Evolutionary conservation across 2,113 vertebrate genomes (phyloP), one percentile per base, ranked within the genome.

Genomic region (Pterocles orientalis): DNA sequence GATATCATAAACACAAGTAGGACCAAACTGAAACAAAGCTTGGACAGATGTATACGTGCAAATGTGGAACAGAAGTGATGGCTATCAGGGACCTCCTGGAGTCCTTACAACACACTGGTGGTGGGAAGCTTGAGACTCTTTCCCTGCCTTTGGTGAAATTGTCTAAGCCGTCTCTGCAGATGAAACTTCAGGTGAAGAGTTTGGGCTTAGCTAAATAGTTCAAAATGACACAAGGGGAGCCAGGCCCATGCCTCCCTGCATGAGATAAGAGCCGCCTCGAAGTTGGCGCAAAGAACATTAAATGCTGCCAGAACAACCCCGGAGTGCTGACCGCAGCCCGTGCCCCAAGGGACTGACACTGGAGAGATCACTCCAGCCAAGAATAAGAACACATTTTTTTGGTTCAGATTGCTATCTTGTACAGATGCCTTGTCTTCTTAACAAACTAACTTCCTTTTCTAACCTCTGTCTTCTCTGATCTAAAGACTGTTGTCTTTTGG

Each of bases 361-460:
- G 70, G 43, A 70, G 75, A 82, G 57, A 14, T 36, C 0, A 0
- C 58, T 75, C 60, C 77, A 93, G 77, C 57, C 21, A n/a, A 69
- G 73, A 41, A 77, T 19, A 82, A 66, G 6, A 71, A 64, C 36
- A 48, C 29, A 6, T 82, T 62, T 60, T 86, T 86, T 86, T 33
- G 5, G 28, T 86, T 89, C 57, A 92, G 82, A 86, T 75, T 75
- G 60, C 2, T 86, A 90, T 91, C 88, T 76, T 72, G 41, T 72
- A 70, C 57, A 88, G 61, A 92, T 78, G 78, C 83, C 81, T 69
- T 93, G 57, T 91, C 94, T 92, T 89, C 53, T 53, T 87, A 87
- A 68, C 23, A 54, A 72, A 69, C 56, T 56, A 12, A 53, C 73
- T 91, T 89, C 47, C 69, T 86, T 95, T 66, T 36, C 73, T 50